Percentiles rank a stretch among this genome's conserved stretches.
Conservation (phyloP, 2,113 vertebrate species). For the Tenebrosternarchus preto region DNA sequence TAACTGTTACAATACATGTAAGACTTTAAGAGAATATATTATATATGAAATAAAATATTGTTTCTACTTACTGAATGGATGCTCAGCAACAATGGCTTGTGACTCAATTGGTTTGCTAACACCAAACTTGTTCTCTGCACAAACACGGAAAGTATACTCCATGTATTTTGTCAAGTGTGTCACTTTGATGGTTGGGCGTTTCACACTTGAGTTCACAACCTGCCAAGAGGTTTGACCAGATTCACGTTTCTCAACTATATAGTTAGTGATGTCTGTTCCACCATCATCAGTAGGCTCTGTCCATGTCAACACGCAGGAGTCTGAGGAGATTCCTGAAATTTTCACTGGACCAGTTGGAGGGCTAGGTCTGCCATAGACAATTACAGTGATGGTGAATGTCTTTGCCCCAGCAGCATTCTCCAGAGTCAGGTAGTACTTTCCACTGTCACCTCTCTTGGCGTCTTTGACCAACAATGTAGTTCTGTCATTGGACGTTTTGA, state of each 20-base stretch:
- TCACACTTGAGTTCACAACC: constrained; percentile 94
- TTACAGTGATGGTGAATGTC: constrained; percentile 90
- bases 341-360: constrained; percentile 86
- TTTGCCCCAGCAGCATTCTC: constrained; percentile 91
- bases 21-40: background rate
- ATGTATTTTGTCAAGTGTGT: constrained; percentile 95
- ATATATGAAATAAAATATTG: constrained; percentile 3
- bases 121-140: constrained; percentile 95
- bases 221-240: constrained; percentile 94
- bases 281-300: constrained; percentile 89
- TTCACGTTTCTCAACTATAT: constrained; percentile 97
- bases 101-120: constrained; percentile 94
- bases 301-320: constrained; percentile 91
- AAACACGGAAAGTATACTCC: constrained; percentile 96
- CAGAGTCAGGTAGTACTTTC: constrained; percentile 91
- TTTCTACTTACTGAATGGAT: constrained; percentile 88
- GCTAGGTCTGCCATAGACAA: constrained; percentile 89
- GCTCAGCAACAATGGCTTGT: constrained; percentile 86
- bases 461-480: constrained; percentile 89
- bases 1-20: background rate
- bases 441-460: constrained; percentile 95
- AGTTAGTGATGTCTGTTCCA: constrained; percentile 90
- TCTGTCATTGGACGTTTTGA: constrained; percentile 87
- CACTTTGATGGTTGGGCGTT: constrained; percentile 95
- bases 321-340: constrained; percentile 90